Conservation (phyloP, 2,797 vertebrate species). For the Chelon auratus region DNA sequence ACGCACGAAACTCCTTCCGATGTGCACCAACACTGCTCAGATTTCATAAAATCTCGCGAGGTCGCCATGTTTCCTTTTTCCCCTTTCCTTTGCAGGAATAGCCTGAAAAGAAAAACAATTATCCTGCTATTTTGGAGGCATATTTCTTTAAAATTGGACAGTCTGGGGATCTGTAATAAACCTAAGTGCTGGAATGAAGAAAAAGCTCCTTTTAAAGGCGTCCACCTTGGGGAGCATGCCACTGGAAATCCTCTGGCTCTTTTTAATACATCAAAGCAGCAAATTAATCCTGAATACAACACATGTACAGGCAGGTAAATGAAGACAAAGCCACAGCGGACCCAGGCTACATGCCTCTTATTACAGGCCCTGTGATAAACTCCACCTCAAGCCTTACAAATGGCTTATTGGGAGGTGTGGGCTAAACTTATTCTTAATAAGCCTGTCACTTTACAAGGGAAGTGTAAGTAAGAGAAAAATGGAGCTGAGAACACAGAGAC, state of each 20-base stretch:
- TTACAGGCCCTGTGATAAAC: conserved; percentile 82
- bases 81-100: conserved; percentile 34
- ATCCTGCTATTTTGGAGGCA: conserved; percentile 79
- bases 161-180: conserved; percentile 83
- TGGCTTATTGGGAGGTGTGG: conserved; percentile 79
- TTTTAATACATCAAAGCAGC: conserved; percentile 84
- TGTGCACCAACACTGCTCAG: conserved; percentile 42
- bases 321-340: conserved; percentile 84
- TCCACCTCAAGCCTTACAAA: conserved; percentile 79
- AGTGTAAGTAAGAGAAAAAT: conserved; percentile 66
- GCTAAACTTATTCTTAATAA: conserved; percentile 84
- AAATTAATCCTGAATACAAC: conserved; percentile 84
- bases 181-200: conserved; percentile 88
- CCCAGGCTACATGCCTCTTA: conserved; percentile 73
- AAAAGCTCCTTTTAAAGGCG: conserved; percentile 82
- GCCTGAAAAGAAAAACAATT: conserved; percentile 75
- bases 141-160: conserved; percentile 83
- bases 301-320: conserved; percentile 85
- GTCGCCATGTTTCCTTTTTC: conserved; percentile 58
- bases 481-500: conserved; percentile 48
- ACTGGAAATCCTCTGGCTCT: conserved; percentile 78
- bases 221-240: conserved; percentile 78
- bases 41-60: conserved; percentile 58
- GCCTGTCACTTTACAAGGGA: conserved; percentile 75
- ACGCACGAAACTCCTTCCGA: conserved; percentile 14